Evolutionary conservation across 2,113 vertebrate genomes (phyloP).

Genomic region (Capra hircus): DNA sequence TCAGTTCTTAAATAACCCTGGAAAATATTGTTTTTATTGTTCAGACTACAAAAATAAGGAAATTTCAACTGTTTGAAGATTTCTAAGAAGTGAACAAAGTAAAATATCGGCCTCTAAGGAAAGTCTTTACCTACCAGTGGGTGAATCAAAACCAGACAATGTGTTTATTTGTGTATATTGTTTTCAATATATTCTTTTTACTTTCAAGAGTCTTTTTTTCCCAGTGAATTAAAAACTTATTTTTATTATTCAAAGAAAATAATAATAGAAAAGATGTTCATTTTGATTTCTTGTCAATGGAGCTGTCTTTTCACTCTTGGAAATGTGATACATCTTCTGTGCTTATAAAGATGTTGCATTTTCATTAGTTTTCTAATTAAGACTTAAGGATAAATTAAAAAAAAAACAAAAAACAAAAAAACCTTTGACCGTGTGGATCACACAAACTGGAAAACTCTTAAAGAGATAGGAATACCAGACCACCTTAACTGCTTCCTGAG

Average conservation of each 20-base stretch:
- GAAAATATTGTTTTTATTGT: not conserved
- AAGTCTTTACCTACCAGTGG: not conserved
- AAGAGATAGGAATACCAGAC: not conserved
- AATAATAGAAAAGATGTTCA: not conserved
- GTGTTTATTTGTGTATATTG: not conserved
- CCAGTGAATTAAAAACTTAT: not conserved
- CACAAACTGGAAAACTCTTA: not conserved
- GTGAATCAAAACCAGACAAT: not conserved
- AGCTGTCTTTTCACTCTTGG: slow-evolving; percentile 11
- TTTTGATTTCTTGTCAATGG: not conserved
- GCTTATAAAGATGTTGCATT: not conserved
- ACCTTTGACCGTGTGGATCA: not conserved
- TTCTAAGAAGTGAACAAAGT: not conserved
- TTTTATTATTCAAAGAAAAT: not conserved
- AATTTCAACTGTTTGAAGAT: not conserved
- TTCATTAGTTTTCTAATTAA: not conserved
- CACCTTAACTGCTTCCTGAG: not conserved
- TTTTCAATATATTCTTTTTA: not conserved
- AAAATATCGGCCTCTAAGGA: not conserved
- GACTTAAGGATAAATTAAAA: not conserved
- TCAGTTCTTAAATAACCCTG: not conserved
- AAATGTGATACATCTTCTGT: not conserved
- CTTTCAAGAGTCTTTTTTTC: not conserved
- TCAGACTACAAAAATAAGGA: not conserved
- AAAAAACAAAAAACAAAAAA: not conserved